phyloP scores from a whole-genome alignment of 1,140 invertebrate species.

The Pentalonia nigronervosa region DNA sequence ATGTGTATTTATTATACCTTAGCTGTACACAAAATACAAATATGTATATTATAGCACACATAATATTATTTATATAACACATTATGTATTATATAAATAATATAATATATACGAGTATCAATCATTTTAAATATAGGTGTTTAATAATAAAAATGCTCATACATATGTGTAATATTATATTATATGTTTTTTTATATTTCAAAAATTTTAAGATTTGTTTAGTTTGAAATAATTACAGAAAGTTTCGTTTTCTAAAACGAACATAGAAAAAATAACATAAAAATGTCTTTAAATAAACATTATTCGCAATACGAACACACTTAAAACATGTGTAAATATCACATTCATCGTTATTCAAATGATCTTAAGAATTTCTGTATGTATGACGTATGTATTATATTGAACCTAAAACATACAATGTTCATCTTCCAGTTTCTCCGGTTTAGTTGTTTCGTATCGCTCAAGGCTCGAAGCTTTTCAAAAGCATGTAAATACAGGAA shows the following conservation, averaged over 20 bases:
- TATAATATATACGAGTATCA: too few relatives aligned
- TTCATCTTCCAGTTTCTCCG: neutral
- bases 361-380: neutral
- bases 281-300: constrained; percentile 6
- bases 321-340: neutral
- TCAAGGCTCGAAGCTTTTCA: neutral
- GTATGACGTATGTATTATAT: neutral
- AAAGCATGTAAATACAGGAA: neutral
- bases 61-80: too few relatives aligned
- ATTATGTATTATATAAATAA: too few relatives aligned
- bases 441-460: neutral
- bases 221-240: neutral
- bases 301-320: neutral
- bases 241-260: neutral
- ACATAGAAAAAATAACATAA: neutral
- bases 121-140: neutral
- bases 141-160: neutral
- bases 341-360: neutral
- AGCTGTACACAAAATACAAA: too few relatives aligned
- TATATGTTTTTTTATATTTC: neutral
- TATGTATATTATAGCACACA: too few relatives aligned
- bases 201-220: neutral
- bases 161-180: neutral
- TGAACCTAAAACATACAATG: neutral
- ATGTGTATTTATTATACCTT: too few relatives aligned